Base-by-base conservation (phyloP, 1,140 invertebrate genomes). In the Trissolcus basalis region DNA sequence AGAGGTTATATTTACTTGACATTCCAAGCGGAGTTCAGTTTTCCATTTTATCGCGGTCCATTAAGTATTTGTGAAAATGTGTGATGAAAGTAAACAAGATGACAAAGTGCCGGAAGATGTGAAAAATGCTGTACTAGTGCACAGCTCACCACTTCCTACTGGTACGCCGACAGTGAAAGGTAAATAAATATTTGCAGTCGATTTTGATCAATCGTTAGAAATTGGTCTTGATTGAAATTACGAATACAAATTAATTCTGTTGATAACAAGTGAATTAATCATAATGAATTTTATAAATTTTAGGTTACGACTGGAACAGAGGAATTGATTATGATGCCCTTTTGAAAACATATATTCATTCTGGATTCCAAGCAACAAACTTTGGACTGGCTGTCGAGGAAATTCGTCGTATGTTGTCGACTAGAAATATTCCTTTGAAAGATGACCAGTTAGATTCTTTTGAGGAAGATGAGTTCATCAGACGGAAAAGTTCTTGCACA, bases 291-390 rank as follows among this genome's bases (percentile, higher is more conserved):
- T 16, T 15, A 48, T 73, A 56, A 9, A 55, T 50, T 85, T 81
- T 60, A 89, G 94, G 94, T 11, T 99, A 98, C 87, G 95, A 99
- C 82, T 99, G 97, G 90, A 97, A 97, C 83, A 89, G 94, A 77
- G 97, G 97, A 7, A 89, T 98, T 14, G 91, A 99, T 86, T 98
- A 98, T 86, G 90, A 94, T 75, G 91, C 92, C 80, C 84, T 99
- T 13, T 90, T 99, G 4, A 86, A 94, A 63, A 93, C 93, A 14
- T 99, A 96, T 83, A 83, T 90, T 47, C 90, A 91, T 54, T 95
- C 93, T 43, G 98, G 98, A 45, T 99, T 99, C 86, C 98, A 99
- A 91, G 97, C 98, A 0, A 98, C 97, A 0, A 97, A 94, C 90
- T 96, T 99, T 88, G 97, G 95, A 0, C 88, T 93, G 81, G 96